Base-by-base conservation (phyloP, 2,888 invertebrate genomes). In the Platycheirus rosarum region DNA sequence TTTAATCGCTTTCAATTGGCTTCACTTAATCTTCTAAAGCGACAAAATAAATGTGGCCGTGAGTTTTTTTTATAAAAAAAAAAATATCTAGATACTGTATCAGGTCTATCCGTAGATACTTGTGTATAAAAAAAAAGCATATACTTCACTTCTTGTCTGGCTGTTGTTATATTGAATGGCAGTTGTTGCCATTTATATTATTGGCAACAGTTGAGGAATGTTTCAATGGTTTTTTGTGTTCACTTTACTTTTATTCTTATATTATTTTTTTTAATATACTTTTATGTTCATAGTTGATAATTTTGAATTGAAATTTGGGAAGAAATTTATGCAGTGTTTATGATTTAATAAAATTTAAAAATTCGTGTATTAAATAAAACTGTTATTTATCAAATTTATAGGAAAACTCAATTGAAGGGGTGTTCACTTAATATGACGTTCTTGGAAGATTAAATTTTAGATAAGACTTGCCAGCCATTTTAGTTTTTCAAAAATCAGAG, bases 1-100 rank as follows among this genome's bases (percentile, higher is more conserved):
- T 62, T 76, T 62, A 68, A 69, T 63, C 68, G 62, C 53, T 62
- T 29, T 69, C 62, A 62, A 76, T 69, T 69, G 68, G 68, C 75
- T 69, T 69, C 46, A 76, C 62, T 69, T 76, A 76, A 76, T 69
- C 53, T 62, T 46, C 40, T 69, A 62, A 63, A 60, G 35, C 60
- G 75, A 26, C 53, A 65, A 57, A 51, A 66, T 66, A 75, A 68
- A 73, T 55, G 46, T 55, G 65, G 46, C 48, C n/a, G n/a, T 37
- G 63, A 18, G 55, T 26, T 65, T 37, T 62, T 37, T 18, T 11
- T 20, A 26, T n/a, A n/a, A n/a, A n/a, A n/a, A n/a, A n/a, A n/a
- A n/a, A n/a, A n/a, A n/a, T n/a, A n/a, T n/a, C n/a, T n/a, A n/a
- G n/a, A 26, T 26, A 26, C 26, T 26, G 2, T 26, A 26, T 26